Conservation (phyloP, 2,113 vertebrate species). For the Rhinopomastus cyanomelas region DNA sequence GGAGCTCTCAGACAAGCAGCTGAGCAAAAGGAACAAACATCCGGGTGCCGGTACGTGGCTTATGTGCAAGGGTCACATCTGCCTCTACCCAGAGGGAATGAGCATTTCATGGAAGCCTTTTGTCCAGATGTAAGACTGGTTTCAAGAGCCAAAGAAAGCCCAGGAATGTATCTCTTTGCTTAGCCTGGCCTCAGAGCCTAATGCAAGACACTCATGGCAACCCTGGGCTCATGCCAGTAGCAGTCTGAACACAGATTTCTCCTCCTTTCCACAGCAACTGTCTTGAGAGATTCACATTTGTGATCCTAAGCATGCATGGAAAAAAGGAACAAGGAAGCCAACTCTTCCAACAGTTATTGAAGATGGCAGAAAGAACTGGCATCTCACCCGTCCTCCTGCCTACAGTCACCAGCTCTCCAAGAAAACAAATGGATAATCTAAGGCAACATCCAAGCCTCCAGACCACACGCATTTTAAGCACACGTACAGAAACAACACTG, state of each 20-base stretch:
- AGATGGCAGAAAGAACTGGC: not conserved
- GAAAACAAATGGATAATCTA: not conserved
- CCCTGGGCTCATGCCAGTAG: not conserved
- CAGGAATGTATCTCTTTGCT: not conserved
- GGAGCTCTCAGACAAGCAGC: not conserved
- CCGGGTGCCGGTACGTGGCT: not conserved
- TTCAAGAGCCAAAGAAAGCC: conserved; percentile 33
- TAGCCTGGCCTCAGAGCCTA: not conserved
- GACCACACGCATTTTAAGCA: rapidly evolving
- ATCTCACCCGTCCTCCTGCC: not conserved
- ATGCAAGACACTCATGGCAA: not conserved
- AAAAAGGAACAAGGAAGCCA: not conserved
- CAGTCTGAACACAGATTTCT: not conserved
- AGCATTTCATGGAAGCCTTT: conserved; percentile 5
- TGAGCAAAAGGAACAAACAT: not conserved
- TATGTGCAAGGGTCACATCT: conserved; percentile 11
- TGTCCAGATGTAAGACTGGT: conserved; percentile 44
- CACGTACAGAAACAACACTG: rapidly evolving
- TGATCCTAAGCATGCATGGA: rapidly evolving
- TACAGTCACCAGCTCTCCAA: not conserved
- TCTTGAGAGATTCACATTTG: not conserved
- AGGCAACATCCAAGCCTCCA: not conserved
- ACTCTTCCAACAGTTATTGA: not conserved
- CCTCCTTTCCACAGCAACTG: not conserved
- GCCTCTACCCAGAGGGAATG: conserved; percentile 32